Base-by-base conservation (phyloP, 1,140 invertebrate genomes). In the Drosophila persimilis region DNA sequence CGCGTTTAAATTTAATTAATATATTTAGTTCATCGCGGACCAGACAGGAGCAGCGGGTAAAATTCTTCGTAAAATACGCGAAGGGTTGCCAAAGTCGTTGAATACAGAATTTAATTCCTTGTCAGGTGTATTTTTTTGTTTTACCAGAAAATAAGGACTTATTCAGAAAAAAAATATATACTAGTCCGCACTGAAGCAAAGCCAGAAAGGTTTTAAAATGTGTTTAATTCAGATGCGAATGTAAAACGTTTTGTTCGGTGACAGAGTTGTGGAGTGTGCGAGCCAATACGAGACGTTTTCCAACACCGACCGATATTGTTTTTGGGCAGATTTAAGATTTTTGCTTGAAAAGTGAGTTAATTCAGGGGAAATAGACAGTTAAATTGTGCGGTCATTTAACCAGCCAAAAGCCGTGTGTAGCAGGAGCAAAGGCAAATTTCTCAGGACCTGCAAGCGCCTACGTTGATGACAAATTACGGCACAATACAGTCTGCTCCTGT, bases 291-390 rank as follows among this genome's bases (percentile, higher is more conserved):
- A 20, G 53, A 17, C 70, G 70, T 62, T 81, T 70, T 53, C 26
- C 79, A 83, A 81, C 79, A 83, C 78, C 65, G 43, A 63, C 13
- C 71, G 43, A 72, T 57, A 53, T 77, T 86, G 73, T 86, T 85
- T 73, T 85, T 85, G 69, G 63, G 64, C 65, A 80, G 73, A 74
- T 63, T 62, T 77, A 51, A 65, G 62, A 88, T 75, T 75, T 53
- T 84, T 61, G 71, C 57, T 63, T 54, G 59, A 74, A 85, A 84
- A 80, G 80, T 85, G 48, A 85, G 80, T 86, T 66, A 55, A 59
- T 74, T 51, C 35, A 24, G 15, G 9, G 20, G 6, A 5, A 29
- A 20, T 26, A 45, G 24, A 26, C 6, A 6, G 41, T 24, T 17
- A 41, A 46, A 46, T 17, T 13, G 3, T 56, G 45, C 45, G 44